Evolutionary conservation across 2,888 invertebrate species (phyloP).

Genomic region (Habroteleia sp.): DNA sequence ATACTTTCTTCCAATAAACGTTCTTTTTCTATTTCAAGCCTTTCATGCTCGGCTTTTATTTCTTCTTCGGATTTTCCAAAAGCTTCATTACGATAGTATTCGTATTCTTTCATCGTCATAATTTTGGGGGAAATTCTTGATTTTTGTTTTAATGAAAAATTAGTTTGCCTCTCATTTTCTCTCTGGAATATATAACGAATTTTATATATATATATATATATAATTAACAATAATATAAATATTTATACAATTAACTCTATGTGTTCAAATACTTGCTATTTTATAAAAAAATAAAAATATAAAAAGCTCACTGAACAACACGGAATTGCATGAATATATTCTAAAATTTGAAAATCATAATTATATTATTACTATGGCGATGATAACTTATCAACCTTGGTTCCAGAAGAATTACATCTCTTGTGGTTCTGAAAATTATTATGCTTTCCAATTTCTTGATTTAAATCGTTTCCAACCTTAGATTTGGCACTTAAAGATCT

Average conservation of each 20-base stretch:
- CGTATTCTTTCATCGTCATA: slow-evolving; percentile 84
- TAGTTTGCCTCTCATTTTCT: slow-evolving; percentile 9
- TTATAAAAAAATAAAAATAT: too few relatives aligned
- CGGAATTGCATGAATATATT: too few relatives aligned
- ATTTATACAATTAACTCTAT: too few relatives aligned
- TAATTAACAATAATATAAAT: too few relatives aligned
- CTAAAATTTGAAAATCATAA: too few relatives aligned
- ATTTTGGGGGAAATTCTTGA: slow-evolving; percentile 84
- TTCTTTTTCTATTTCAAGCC: slow-evolving; percentile 68
- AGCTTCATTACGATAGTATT: slow-evolving; percentile 72
- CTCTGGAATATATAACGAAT: slow-evolving; percentile 4
- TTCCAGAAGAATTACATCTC: slow-evolving; percentile 28
- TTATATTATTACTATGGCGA: too few relatives aligned
- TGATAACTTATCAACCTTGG: slow-evolving; percentile 17
- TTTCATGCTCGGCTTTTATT: slow-evolving; percentile 61
- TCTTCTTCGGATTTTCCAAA: slow-evolving; percentile 67
- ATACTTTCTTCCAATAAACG: slow-evolving; percentile 71
- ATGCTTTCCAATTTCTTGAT: neutral
- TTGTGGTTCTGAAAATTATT: neutral
- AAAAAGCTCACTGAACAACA: too few relatives aligned
- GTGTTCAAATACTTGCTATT: too few relatives aligned
- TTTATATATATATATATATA: neutral
- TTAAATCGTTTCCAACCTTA: slow-evolving; percentile 6
- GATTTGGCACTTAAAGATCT: slow-evolving; percentile 34
- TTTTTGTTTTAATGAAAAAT: slow-evolving; percentile 82